These are phyloP conservation scores for Hydrotaea cyrtoneurina DNA, from an alignment of 2,888 invertebrate genomes.

Conservation along the genomic window DNA sequence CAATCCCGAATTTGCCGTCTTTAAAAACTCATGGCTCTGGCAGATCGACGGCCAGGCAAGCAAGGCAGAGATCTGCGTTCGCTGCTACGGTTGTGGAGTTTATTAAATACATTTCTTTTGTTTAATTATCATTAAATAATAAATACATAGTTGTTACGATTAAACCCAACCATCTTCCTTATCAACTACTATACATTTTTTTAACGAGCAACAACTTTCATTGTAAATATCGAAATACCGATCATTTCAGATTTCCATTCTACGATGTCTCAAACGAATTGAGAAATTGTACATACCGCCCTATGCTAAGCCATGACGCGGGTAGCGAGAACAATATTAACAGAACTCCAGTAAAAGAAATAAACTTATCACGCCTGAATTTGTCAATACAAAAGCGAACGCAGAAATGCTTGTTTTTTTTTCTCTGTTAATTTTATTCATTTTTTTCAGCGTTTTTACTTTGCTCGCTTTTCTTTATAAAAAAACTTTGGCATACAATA, in stretches of 20 bases:
- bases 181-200: too few relatives aligned
- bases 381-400: conserved; percentile 76
- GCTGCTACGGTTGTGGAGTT: too few relatives aligned
- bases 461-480: background rate
- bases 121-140: too few relatives aligned
- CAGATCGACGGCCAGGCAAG: too few relatives aligned
- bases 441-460: conserved; percentile 12
- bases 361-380: conserved; percentile 78
- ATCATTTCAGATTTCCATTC: background rate
- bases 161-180: too few relatives aligned
- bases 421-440: conserved; percentile 18
- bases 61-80: too few relatives aligned
- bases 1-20: too few relatives aligned
- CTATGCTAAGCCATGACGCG: background rate
- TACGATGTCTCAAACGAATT: background rate
- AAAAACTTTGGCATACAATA: conserved; percentile 53
- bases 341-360: conserved; percentile 60
- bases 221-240: too few relatives aligned
- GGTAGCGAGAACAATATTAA: background rate
- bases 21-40: too few relatives aligned
- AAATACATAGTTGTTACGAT: too few relatives aligned
- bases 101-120: too few relatives aligned
- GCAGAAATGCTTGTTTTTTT: background rate
- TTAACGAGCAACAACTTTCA: too few relatives aligned
- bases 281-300: background rate